Percentiles rank a stretch among this genome's conserved stretches.
phyloP scores from a whole-genome alignment of 2,888 invertebrate species.

The Tetanocera ferruginea region DNA sequence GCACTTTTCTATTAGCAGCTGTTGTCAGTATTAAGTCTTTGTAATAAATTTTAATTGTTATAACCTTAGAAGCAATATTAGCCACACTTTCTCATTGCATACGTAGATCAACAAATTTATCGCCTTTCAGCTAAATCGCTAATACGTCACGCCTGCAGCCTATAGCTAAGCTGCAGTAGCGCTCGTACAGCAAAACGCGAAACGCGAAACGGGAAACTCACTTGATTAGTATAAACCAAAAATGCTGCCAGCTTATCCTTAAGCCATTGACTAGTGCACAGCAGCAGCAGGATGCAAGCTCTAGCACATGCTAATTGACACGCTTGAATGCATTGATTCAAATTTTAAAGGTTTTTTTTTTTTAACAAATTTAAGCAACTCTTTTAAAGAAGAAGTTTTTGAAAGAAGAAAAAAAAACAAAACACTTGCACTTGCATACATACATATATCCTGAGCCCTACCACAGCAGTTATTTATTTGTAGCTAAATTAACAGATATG shows the following conservation, averaged over 20 bases:
- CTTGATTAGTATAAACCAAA: no score
- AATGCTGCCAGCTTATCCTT: background rate
- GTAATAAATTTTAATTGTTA: no score
- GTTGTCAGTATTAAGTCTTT: no score
- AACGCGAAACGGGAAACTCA: no score
- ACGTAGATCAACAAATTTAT: no score
- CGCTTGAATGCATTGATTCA: conserved; percentile 30
- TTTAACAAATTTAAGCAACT: background rate
- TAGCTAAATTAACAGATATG: conserved; percentile 34
- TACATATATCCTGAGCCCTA: conserved; percentile 5
- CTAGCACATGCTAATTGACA: conserved; percentile 24
- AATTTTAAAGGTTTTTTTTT: background rate
- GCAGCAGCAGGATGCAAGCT: background rate
- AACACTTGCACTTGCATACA: conserved; percentile 17
- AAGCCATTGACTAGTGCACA: background rate
- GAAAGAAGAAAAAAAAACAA: background rate
- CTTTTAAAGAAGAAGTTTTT: background rate
- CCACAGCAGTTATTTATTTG: conserved; percentile 7
- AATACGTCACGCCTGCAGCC: no score
- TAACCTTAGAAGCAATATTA: no score
- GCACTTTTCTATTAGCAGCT: no score
- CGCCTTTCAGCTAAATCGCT: no score
- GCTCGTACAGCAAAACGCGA: no score
- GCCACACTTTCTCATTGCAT: no score
- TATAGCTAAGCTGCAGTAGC: no score